Base-by-base conservation (phyloP, 2,888 invertebrate genomes). In the Stegophylla sp. region DNA sequence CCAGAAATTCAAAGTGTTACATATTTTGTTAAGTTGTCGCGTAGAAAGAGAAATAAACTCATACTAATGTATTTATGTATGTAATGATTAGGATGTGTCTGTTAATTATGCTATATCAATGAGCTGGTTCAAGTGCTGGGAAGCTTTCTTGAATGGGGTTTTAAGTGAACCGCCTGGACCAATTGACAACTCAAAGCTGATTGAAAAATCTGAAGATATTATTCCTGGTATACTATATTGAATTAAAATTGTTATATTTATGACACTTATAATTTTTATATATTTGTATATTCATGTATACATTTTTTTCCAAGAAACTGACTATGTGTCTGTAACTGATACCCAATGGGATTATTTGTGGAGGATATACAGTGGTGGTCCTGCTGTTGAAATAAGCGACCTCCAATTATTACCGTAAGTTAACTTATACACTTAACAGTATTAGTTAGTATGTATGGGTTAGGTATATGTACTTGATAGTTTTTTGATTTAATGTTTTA, bases 91-190 rank as follows among this genome's bases (percentile, higher is more conserved):
- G 81, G 64, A 64, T 28, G 13, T 43, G 12, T 43, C 23, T 1
- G 1, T 20, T 15, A 26, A 73, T 45, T 74, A 23, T 66, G 94
- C 93, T 13, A 90, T 95, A 84, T 92, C 93, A 83, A 93, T 93
- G 93, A 90, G 91, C 82, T 96, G 95, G 95, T 91, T 95, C 86
- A 90, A 93, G 1, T 92, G 92, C 85, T 97, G 97, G 97, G 95
- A 97, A 87, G 91, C 91, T 82, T 97, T 96, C 87, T 94, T 95
- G 0, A 89, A 93, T 45, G 92, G 92, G 84, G 90, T 92, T 85
- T 91, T 90, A 43, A 89, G 89, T 84, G 94, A 93, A 84, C 92
- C 93, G 34, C 96, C 97, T 41, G 93, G 93, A 5, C 93, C 95
- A 0, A 94, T 97, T 69, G 95, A 95, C 87, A 97, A 97, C 87